Evolutionary conservation across 2,797 vertebrate species (phyloP).

Genomic region (Brachyalestes nurse): DNA sequence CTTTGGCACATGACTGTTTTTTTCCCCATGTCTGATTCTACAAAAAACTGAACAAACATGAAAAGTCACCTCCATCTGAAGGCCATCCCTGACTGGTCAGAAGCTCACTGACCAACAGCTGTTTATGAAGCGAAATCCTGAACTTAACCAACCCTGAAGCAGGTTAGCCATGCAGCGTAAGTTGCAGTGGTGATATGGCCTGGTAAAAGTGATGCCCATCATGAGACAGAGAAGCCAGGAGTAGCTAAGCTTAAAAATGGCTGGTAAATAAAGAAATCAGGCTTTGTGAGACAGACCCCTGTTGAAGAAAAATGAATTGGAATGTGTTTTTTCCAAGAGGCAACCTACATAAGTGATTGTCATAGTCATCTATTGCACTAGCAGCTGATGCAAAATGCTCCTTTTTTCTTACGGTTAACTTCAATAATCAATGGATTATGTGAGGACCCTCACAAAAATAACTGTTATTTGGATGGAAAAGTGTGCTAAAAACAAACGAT

Average conservation of each 20-base stretch:
- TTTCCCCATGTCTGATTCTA: too few relatives aligned
- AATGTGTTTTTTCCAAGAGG: constrained; percentile 56
- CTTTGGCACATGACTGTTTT: too few relatives aligned
- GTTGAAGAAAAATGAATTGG: not conserved
- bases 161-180: not conserved
- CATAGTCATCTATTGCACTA: constrained; percentile 65
- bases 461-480: constrained; percentile 4
- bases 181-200: not conserved
- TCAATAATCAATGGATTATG: not conserved
- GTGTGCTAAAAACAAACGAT: not conserved
- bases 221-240: not conserved
- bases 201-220: not conserved
- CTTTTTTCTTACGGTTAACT: constrained; percentile 15
- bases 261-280: not conserved
- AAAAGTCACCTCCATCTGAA: too few relatives aligned
- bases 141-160: not conserved
- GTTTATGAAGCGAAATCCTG: too few relatives aligned
- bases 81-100: too few relatives aligned
- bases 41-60: too few relatives aligned
- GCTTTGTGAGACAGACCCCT: not conserved
- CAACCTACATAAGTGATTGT: constrained; percentile 70
- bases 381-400: constrained; percentile 51
- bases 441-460: not conserved
- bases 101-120: too few relatives aligned
- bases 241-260: not conserved